Conservation (phyloP, 2,113 vertebrate species). For the Thunnus thynnus region DNA sequence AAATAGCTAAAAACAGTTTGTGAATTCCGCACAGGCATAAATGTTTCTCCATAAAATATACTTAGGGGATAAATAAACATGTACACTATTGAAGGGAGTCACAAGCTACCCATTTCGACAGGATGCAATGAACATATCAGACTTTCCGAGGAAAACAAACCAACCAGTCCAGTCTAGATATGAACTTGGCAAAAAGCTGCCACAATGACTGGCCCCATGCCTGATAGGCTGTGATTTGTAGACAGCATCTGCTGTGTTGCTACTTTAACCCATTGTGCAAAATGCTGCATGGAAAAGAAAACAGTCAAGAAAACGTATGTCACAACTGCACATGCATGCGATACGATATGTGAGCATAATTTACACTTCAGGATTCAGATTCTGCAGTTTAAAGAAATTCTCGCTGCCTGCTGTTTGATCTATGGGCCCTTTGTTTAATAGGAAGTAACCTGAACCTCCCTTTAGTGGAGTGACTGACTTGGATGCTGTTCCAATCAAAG, state of each 20-base stretch:
- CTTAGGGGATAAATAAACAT: background rate
- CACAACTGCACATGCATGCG: background rate
- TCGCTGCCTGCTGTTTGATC: background rate
- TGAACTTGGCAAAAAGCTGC: constrained; percentile 49
- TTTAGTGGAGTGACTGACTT: background rate
- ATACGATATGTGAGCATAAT: background rate
- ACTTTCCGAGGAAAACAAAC: constrained; percentile 57
- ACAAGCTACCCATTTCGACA: constrained; percentile 16
- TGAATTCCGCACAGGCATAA: constrained; percentile 5
- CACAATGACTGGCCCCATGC: constrained; percentile 69
- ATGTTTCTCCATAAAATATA: background rate
- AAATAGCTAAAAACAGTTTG: background rate
- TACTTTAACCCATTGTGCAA: constrained; percentile 27
- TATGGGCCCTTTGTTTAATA: constrained; percentile 12
- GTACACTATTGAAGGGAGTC: background rate
- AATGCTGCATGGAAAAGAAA: constrained; percentile 26
- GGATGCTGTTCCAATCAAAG: constrained; percentile 20
- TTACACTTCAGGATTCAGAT: background rate
- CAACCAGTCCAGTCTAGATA: constrained; percentile 42
- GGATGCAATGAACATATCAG: constrained; percentile 49
- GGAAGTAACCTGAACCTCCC: constrained; percentile 10
- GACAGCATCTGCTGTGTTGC: constrained; percentile 42
- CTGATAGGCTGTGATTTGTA: constrained; percentile 56
- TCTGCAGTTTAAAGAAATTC: background rate
- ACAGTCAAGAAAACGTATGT: constrained; percentile 1